A percentile compares a stretch with the other conserved stretches of the same genome.
These are phyloP conservation scores for Melierax canorus DNA, from an alignment of 2,113 vertebrate species.

Conservation along the genomic window DNA sequence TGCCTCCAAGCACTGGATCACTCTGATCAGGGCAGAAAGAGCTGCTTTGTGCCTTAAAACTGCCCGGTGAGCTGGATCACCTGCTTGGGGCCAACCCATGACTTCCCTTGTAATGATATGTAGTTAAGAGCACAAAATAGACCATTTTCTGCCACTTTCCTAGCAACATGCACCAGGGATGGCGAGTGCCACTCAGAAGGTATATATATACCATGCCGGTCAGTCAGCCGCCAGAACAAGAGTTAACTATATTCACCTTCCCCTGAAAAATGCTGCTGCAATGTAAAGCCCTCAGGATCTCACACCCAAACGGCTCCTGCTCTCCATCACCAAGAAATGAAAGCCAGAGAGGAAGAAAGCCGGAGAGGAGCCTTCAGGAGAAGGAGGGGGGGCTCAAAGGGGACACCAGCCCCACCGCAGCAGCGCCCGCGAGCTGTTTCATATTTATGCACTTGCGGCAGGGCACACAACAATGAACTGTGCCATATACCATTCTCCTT, in stretches of 20 bases:
- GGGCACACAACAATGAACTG: slow-evolving; percentile 56
- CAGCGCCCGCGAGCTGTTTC: slow-evolving; percentile 27
- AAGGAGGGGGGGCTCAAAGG: neutral
- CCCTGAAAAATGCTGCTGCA: slow-evolving; percentile 24
- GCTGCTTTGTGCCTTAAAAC: neutral
- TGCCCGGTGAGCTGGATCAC: neutral
- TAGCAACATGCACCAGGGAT: accelerated
- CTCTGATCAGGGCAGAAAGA: neutral
- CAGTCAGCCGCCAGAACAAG: neutral
- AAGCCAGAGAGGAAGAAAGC: neutral
- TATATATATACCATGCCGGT: accelerated
- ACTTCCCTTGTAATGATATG: neutral
- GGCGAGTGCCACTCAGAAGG: neutral
- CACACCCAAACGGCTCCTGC: neutral
- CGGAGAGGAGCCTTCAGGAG: slow-evolving; percentile 15
- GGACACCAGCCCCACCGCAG: slow-evolving; percentile 8
- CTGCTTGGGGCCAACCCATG: neutral
- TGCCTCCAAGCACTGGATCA: neutral
- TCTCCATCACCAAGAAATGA: slow-evolving; percentile 34
- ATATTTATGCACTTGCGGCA: slow-evolving; percentile 47
- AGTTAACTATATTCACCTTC: neutral
- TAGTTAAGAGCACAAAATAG: neutral
- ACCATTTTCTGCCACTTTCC: neutral
- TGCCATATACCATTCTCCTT: slow-evolving; percentile 27
- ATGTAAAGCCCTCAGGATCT: neutral